Conservation (phyloP, 2,113 vertebrate genomes). For the Onychostruthus taczanowskii region DNA sequence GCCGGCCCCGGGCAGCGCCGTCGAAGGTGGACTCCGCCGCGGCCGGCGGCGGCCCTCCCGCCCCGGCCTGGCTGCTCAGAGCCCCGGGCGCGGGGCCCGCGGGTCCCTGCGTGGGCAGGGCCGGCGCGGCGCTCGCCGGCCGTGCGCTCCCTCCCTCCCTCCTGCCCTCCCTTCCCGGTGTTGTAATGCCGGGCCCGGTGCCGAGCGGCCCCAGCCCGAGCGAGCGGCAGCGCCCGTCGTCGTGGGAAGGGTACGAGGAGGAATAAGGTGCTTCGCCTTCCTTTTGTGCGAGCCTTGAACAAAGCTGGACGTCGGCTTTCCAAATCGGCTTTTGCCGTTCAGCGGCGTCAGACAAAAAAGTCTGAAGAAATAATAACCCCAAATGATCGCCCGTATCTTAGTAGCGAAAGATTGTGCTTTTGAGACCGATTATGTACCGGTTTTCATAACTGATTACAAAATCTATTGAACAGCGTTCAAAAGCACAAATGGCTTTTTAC, state of each 20-base stretch:
- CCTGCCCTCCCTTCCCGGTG: neutral
- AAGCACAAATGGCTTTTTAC: neutral
- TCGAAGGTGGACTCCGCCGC: no score
- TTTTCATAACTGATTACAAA: neutral
- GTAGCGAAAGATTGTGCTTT: neutral
- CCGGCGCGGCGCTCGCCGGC: neutral
- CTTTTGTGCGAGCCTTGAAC: neutral
- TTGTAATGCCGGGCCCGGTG: constrained; percentile 11
- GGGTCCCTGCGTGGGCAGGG: neutral
- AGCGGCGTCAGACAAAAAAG: neutral
- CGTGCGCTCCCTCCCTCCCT: neutral
- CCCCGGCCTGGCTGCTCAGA: neutral
- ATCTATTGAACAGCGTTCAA: neutral
- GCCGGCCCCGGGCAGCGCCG: no score
- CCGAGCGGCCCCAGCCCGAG: neutral
- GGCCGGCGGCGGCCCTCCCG: no score
- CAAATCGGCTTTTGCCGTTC: fast-evolving
- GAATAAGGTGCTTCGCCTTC: neutral
- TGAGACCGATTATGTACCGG: neutral
- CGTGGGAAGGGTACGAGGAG: neutral
- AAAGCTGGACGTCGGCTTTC: neutral
- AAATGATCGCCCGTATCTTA: neutral
- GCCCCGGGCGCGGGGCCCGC: no score
- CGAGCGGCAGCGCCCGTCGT: neutral
- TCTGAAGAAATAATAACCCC: neutral